Base-by-base conservation (phyloP, 2,797 vertebrate genomes). In the Bovichtus diacanthus region DNA sequence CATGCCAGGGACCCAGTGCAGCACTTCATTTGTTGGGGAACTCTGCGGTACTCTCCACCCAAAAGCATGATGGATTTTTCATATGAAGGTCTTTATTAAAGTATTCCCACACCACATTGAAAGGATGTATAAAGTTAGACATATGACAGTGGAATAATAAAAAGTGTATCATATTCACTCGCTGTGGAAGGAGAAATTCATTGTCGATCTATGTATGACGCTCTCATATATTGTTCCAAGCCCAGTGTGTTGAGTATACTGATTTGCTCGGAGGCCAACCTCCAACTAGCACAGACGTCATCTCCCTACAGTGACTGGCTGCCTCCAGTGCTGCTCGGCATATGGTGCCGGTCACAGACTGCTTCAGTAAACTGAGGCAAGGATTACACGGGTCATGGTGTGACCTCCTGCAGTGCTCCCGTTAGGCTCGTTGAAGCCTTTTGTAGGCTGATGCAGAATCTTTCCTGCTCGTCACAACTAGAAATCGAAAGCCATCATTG, bases 261-360 rank as follows among this genome's bases (percentile, higher is more conserved):
- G 58, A 81, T 49, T 63, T 36, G 41, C 54, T 76, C 56, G 3
- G 29, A 74, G 55, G 63, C 55, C 72, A 55, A 68, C 36, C 46
- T 63, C 81, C 34, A 36, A 11, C 54, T 6, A 46, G 47, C 51
- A 55, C 46, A 65, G 70, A 82, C 60, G 62, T 86, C 81, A 75
- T 49, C 2, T 19, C 38, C 19, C 76, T 46, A 2, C 55, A 61
- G 71, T 16, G 36, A 61, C 58, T 10, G 49, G 65, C 76, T 34
- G 65, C 59, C 74, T 60, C 59, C 12, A 19, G 73, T 47, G 69
- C 43, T 23, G 23, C 54, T 44, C 41, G 68, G 64, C 80, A 88
- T 78, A 81, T 50, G 78, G 73, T 70, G 74, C n/a, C 2, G 7
- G 41, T 78, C 69, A 64, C 46, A 55, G 53, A 36, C 29, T 19